Conservation (phyloP, 2,797 vertebrate species). For the Monodelphis domestica region DNA sequence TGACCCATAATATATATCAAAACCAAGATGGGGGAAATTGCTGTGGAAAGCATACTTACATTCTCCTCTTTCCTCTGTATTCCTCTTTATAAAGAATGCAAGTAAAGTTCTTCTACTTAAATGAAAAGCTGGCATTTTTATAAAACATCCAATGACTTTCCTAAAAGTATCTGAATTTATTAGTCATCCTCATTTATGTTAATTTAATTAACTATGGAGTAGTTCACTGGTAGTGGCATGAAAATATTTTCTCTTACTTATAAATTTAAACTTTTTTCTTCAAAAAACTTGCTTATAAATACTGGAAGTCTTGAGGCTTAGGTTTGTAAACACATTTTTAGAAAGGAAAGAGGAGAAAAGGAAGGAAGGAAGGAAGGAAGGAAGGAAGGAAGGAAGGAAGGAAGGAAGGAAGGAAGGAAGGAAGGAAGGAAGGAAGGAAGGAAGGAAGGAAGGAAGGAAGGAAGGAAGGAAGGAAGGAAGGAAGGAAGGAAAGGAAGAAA, state of each 20-base stretch:
- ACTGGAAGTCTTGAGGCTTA: neutral
- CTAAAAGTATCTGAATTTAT: constrained; percentile 20
- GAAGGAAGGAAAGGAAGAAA: too few species aligned
- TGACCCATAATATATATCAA: too few species aligned
- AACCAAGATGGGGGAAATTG: too few species aligned
- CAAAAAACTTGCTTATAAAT: neutral
- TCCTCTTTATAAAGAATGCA: neutral
- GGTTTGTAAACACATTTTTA: neutral
- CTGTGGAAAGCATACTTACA: neutral
- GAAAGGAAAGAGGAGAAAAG: too few species aligned
- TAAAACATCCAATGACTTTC: constrained; percentile 20
- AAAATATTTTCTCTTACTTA: constrained; percentile 18
- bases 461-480: too few species aligned
- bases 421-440: too few species aligned
- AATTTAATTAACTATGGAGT: neutral
- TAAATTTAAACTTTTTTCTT: neutral
- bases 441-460: too few species aligned
- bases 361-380: too few species aligned
- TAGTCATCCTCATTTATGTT: constrained; percentile 3
- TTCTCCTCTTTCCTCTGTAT: neutral
- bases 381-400: too few species aligned
- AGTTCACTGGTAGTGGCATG: constrained; percentile 34
- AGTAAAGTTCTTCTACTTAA: neutral
- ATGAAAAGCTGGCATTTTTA: constrained; percentile 25
- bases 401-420: too few species aligned